Conservation (phyloP, 2,888 invertebrate species). For the Eupithecia subumbrata region DNA sequence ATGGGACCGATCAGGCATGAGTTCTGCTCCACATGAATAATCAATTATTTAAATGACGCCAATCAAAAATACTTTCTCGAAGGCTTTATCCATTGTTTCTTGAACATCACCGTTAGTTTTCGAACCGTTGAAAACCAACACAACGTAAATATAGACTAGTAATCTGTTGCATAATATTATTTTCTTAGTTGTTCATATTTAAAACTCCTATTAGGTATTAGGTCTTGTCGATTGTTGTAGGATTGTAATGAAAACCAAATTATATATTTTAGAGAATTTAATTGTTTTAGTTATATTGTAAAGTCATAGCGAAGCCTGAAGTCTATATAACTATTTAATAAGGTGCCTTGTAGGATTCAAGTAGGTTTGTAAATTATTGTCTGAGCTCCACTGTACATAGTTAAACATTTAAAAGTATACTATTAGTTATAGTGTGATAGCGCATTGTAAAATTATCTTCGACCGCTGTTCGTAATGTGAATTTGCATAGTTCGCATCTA, state of each 20-base stretch:
- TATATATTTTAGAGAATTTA: slow-evolving; percentile 83
- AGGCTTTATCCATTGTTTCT: slow-evolving; percentile 60
- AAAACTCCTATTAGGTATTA: slow-evolving; percentile 82
- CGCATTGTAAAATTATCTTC: slow-evolving; percentile 75
- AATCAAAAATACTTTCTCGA: slow-evolving; percentile 74
- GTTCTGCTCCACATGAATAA: slow-evolving; percentile 81
- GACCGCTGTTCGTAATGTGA: slow-evolving; percentile 67
- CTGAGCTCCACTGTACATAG: slow-evolving; percentile 81
- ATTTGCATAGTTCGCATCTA: slow-evolving; percentile 68
- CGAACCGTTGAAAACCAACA: slow-evolving; percentile 65
- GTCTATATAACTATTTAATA: slow-evolving; percentile 81
- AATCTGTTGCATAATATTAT: slow-evolving; percentile 83
- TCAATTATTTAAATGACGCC: slow-evolving; percentile 81
- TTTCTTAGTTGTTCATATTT: slow-evolving; percentile 82
- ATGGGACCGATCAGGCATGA: slow-evolving; percentile 77
- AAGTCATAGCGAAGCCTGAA: slow-evolving; percentile 83
- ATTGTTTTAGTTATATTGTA: slow-evolving; percentile 81
- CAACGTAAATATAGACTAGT: slow-evolving; percentile 70
- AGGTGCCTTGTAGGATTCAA: slow-evolving; percentile 80
- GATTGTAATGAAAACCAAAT: slow-evolving; percentile 83
- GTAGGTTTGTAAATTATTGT: slow-evolving; percentile 80
- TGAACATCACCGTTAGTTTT: slow-evolving; percentile 48
- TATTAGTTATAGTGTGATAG: slow-evolving; percentile 73
- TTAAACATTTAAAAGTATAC: slow-evolving; percentile 79
- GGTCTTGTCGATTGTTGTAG: slow-evolving; percentile 80